Evolutionary conservation across 2,888 invertebrate species (phyloP), one percentile per base, ranked within the genome.

Genomic region (Phortica magna): DNA sequence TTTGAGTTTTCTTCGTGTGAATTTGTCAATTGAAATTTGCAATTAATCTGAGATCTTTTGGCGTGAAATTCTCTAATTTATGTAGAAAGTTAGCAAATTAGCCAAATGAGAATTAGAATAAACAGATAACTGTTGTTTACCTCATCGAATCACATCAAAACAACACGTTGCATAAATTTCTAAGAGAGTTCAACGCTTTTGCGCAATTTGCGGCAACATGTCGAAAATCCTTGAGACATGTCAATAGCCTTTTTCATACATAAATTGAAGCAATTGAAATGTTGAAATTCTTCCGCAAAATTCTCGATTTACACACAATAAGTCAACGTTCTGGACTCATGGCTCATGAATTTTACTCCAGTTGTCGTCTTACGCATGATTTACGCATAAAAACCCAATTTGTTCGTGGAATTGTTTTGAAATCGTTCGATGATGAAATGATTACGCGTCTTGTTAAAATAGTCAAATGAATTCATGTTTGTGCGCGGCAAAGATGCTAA

Each of bases 261-360:
- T 61, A 55, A 77, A 73, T 76, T 53, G 55, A 12, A 17, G 55
- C 14, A 86, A 55, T 71, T 84, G 85, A 85, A 87, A 85, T 83
- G 81, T 76, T 79, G 64, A 84, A 87, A 87, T 87, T 85, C 85
- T 85, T 85, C 87, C 85, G 87, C 83, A 82, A 83, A 81, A 77
- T 53, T 43, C 17, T n/a, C 55, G 17, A 55, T 55, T 55, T 31
- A 31, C 31, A 31, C 31, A 31, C 31, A 31, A 31, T 31, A 64
- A 64, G 85, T 85, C 85, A 85, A 86, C 84, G 85, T 84, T 84
- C 85, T 83, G 74, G 73, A n/a, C n/a, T n/a, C n/a, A n/a, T 12
- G 61, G 31, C 83, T 87, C 85, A 87, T 87, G 87, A 87, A 85
- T 85, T 85, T 87, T 86, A 87, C 87, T 87, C 84, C 85, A 84